Evolutionary conservation across 1,140 invertebrate species (phyloP), one percentile per base, ranked within the genome.

Genomic region (Drosophila rufa): DNA sequence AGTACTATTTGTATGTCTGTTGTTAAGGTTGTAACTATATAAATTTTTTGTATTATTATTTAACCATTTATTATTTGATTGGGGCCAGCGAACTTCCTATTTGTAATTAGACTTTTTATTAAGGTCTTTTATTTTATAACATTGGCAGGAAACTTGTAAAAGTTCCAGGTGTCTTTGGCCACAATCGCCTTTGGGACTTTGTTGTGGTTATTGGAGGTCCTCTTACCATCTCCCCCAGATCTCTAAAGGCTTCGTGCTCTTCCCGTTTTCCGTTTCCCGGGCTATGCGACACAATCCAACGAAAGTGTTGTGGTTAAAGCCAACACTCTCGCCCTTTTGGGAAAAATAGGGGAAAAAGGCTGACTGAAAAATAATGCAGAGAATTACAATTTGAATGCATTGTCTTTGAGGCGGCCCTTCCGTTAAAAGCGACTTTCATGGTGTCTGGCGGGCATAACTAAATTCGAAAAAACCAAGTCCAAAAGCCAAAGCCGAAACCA

Each of bases 371-470:
- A 60, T 53, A 75, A 75, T 75, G 73, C 33, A 61, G 51, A 65
- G 64, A 74, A 87, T 75, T 83, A 89, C 80, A 83, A 80, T 78
- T 87, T 75, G 67, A 78, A 83, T 82, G 60, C 77, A 80, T 87
- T 87, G 84, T 87, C 61, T 89, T 75, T 62, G 17, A 67, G 58
- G 82, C 43, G 77, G 84, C 84, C 84, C 84, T 87, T 87, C 84
- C 85, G 84, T 81, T 87, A 50, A 64, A 75, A 67, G 71, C 64
- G 75, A 71, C 55, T 87, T 80, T 71, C 67, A 76, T 79, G 79
- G 79, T 79, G 59, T 62, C 48, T 68, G 71, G 45, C 64, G 71
- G 69, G 79, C 62, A 70, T 70, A 43, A 25, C 62, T 56, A 60
- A 58, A 67, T 58, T 42, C 50, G 33, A 45, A 62, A 30, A 40